Conservation (phyloP, 2,113 vertebrate genomes). For the Alaudala cheleensis region DNA sequence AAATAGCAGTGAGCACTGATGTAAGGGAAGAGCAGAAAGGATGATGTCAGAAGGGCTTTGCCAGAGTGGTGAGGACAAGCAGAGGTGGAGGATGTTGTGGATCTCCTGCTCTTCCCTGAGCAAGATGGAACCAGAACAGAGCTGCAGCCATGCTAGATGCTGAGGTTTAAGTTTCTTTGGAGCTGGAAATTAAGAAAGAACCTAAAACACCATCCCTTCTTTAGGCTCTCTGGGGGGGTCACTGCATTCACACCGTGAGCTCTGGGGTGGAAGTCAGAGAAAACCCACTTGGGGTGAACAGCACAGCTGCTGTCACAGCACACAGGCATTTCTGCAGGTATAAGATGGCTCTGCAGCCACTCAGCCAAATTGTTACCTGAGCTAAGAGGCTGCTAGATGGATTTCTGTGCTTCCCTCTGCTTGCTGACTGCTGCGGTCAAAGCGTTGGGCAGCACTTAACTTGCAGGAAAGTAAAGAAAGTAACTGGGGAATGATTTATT, state of each 20-base stretch:
- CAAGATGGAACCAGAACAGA: neutral
- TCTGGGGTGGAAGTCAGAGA: neutral
- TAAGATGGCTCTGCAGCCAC: neutral
- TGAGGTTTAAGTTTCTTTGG: neutral
- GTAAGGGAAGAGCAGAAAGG: neutral
- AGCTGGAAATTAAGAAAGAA: neutral
- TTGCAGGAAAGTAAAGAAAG: neutral
- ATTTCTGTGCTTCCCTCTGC: neutral
- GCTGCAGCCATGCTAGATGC: neutral
- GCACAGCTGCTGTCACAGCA: neutral
- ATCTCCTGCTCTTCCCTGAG: neutral
- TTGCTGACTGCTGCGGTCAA: neutral
- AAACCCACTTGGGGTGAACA: neutral
- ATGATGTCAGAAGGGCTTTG: neutral
- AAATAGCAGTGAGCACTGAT: neutral
- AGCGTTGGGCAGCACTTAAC: conserved; percentile 21
- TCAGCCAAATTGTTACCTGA: neutral
- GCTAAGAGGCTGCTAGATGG: neutral
- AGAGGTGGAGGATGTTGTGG: neutral
- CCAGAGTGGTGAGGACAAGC: neutral
- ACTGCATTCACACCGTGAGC: accelerated
- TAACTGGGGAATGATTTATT: conserved; percentile 42
- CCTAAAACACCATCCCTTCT: neutral
- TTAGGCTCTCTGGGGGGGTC: neutral
- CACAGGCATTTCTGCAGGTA: neutral